Evolutionary conservation across 2,797 vertebrate genomes (phyloP), one percentile per base, ranked within the genome.

Genomic region (Spinibarbus caldwelli): DNA sequence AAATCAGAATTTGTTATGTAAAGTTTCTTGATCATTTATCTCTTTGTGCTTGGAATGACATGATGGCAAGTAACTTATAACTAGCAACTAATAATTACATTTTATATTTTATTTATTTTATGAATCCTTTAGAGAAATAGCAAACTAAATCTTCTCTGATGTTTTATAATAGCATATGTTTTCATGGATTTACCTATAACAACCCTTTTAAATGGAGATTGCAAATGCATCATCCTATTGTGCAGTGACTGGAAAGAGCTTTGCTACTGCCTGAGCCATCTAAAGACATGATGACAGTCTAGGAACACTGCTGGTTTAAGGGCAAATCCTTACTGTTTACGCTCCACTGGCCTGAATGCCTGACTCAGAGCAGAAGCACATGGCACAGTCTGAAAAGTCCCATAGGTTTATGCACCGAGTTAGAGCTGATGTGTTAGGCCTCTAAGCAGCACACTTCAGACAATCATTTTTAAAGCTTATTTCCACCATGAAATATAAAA

Each of bases 281-380:
- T 83, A 36, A 54, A 77, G 81, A 80, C 68, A 57, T 43, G 36
- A 67, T 80, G 57, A 80, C 26, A 31, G 68, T 79, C 68, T 84
- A 89, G 93, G 90, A 90, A 89, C 54, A 88, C 36, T 82, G n/a
- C 92, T 86, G 89, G 91, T 90, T 91, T 83, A 87, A 92, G 92
- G 93, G 87, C 90, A 88, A 91, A 91, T 90, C 87, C 83, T 81
- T 88, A 85, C 87, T 82, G 90, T 94, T 93, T 90, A 93, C 62
- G 92, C 92, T 93, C 88, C 90, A 87, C 72, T 80, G 90, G 85
- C 66, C 85, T 66, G 70, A 86, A 82, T 78, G 84, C 77, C 90
- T 85, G 90, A 90, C 90, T 81, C 76, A 85, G 87, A 91, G 84
- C 82, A 90, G 88, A 45, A 62, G 59, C 89, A 90, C 59, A 78